phyloP scores from a whole-genome alignment of 2,888 invertebrate genomes.

The Watsonalla binaria region DNA sequence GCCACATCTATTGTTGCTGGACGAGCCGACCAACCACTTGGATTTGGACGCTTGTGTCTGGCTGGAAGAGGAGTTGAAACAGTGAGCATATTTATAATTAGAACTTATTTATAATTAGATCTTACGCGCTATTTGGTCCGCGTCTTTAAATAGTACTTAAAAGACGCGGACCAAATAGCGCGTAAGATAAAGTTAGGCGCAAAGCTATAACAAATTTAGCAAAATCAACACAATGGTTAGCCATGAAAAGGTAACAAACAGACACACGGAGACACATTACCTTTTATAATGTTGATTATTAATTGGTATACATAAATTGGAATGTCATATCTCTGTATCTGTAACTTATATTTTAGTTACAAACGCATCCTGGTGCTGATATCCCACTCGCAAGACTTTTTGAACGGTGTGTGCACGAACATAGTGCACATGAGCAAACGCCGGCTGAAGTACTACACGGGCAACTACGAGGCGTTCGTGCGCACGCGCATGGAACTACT shows the following conservation, averaged over 20 bases:
- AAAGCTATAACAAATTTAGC: too few relatives aligned
- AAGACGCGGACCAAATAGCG: too few relatives aligned
- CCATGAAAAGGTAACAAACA: too few relatives aligned
- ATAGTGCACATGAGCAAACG: constrained; percentile 97
- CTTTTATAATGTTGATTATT: too few relatives aligned
- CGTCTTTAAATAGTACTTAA: too few relatives aligned
- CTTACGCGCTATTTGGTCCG: background rate
- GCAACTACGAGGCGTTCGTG: constrained; percentile 97
- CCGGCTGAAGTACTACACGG: constrained; percentile 95
- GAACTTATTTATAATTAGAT: background rate
- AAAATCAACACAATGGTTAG: too few relatives aligned
- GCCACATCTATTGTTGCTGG: constrained; percentile 96
- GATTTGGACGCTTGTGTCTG: constrained; percentile 99
- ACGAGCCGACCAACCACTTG: constrained; percentile 99
- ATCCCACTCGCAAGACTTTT: constrained; percentile 99
- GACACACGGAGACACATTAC: too few relatives aligned
- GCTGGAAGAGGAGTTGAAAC: constrained; percentile 98
- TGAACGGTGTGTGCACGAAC: constrained; percentile 98
- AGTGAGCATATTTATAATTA: constrained; percentile 66
- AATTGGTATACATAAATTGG: too few relatives aligned
- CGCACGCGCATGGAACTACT: constrained; percentile 95
- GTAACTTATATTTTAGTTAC: constrained; percentile 79
- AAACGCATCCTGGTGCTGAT: constrained; percentile 98
- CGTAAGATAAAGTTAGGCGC: too few relatives aligned
- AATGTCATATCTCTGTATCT: too few relatives aligned